phyloP scores from a whole-genome alignment of 2,113 vertebrate genomes.

The Corythornis vintsioides region DNA sequence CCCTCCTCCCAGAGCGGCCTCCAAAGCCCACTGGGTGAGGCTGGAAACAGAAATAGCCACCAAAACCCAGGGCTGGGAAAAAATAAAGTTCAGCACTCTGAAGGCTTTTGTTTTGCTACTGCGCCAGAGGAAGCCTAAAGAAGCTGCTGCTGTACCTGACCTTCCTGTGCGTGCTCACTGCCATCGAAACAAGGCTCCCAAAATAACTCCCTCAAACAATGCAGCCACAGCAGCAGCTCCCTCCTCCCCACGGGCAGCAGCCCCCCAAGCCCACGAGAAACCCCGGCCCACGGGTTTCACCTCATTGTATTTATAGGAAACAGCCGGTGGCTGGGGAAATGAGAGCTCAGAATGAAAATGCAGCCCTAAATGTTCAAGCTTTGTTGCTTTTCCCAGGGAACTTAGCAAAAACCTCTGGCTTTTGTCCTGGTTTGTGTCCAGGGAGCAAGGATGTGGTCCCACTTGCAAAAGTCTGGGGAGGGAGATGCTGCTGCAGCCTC shows the following conservation, averaged over 20 bases:
- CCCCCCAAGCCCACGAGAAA: neutral
- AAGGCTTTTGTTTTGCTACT: neutral
- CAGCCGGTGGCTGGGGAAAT: neutral
- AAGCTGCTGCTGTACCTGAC: neutral
- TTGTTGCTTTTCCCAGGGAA: neutral
- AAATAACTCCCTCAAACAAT: neutral
- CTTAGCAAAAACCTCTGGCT: rapidly evolving
- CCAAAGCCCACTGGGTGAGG: neutral
- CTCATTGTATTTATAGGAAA: neutral
- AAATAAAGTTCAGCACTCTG: rapidly evolving
- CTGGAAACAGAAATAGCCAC: neutral
- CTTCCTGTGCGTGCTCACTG: neutral
- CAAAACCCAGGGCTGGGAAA: rapidly evolving
- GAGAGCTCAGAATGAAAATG: neutral
- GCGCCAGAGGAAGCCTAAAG: neutral
- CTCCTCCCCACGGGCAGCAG: neutral
- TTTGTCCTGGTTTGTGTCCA: neutral
- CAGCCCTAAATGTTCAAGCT: rapidly evolving
- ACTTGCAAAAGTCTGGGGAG: neutral
- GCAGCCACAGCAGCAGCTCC: neutral
- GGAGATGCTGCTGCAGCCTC: neutral
- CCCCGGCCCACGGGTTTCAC: rapidly evolving
- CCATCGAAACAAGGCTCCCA: neutral
- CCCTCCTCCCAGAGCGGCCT: neutral
- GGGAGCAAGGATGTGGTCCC: rapidly evolving